Percentiles rank a stretch among this genome's conserved stretches.
phyloP scores from a whole-genome alignment of 2,797 vertebrate species.

The Hoplostethus atlanticus region DNA sequence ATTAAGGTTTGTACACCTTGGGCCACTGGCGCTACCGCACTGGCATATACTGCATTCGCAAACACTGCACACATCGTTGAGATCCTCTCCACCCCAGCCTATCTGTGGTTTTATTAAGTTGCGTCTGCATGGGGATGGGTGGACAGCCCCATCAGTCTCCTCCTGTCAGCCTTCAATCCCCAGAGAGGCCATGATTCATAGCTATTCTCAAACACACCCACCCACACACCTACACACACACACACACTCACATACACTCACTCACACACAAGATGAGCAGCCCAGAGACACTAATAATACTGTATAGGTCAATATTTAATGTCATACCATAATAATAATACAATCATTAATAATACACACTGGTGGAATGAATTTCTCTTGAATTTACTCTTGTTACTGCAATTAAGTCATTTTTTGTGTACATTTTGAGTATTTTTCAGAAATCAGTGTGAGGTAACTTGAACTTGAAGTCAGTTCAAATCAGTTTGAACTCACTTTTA shows the following conservation, averaged over 20 bases:
- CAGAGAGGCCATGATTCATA: constrained; percentile 2
- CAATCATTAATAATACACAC: no score
- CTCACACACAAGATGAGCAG: no score
- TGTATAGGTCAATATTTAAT: no score
- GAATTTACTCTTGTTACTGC: no score
- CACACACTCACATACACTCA: background rate
- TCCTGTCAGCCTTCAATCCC: constrained; percentile 7
- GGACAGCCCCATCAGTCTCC: background rate
- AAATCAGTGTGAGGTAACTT: no score
- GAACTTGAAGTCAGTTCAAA: no score
- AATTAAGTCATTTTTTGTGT: no score
- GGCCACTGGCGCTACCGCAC: constrained; percentile 26
- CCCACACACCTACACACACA: background rate
- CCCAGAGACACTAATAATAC: no score
- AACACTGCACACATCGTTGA: constrained; percentile 19
- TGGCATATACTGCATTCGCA: constrained; percentile 18
- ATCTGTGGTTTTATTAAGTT: background rate
- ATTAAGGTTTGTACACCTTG: constrained; percentile 26
- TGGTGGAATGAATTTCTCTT: no score
- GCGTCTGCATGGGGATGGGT: constrained; percentile 1
- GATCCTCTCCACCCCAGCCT: background rate
- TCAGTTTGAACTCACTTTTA: no score
- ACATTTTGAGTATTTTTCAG: no score
- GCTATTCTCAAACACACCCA: background rate
- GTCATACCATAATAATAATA: no score